These are phyloP conservation scores for Oncorhynchus tshawytscha DNA, from an alignment of 2,113 vertebrate genomes.

Conservation along the genomic window DNA sequence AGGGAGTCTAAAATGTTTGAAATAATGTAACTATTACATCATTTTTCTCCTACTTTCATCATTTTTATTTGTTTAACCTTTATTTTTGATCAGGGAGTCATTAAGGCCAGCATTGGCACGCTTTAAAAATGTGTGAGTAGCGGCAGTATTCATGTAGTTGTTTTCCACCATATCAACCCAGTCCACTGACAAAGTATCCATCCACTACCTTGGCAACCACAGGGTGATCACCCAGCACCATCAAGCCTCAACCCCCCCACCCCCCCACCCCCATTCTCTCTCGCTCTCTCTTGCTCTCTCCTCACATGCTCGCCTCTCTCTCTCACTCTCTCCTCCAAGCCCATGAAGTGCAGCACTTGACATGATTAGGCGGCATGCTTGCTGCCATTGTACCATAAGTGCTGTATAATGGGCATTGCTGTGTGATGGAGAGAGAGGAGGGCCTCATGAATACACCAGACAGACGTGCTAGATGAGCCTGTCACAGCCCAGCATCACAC, in stretches of 20 bases:
- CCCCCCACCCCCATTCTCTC: too few species aligned
- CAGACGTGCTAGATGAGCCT: constrained; percentile 48
- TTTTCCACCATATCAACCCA: too few species aligned
- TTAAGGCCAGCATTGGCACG: neutral
- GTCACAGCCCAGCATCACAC: neutral
- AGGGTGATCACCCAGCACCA: too few species aligned
- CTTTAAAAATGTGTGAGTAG: neutral
- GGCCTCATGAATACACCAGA: constrained; percentile 48
- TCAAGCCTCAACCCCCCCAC: too few species aligned
- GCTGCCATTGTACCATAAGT: constrained; percentile 35
- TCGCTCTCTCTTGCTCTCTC: too few species aligned
- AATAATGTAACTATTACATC: neutral
- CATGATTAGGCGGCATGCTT: constrained; percentile 11
- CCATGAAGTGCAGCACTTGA: constrained; percentile 32
- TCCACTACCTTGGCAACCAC: too few species aligned
- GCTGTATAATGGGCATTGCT: constrained; percentile 44
- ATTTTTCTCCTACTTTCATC: neutral
- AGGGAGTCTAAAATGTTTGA: neutral
- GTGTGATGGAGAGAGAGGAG: constrained; percentile 52
- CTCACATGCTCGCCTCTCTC: too few species aligned
- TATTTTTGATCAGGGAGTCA: too few species aligned
- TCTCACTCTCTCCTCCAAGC: neutral
- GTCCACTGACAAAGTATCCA: too few species aligned
- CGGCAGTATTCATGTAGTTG: too few species aligned
- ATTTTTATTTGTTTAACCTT: neutral